Evolutionary conservation across 2,797 vertebrate genomes (phyloP), one percentile per base, ranked within the genome.

Genomic region (Caiman crocodilus): DNA sequence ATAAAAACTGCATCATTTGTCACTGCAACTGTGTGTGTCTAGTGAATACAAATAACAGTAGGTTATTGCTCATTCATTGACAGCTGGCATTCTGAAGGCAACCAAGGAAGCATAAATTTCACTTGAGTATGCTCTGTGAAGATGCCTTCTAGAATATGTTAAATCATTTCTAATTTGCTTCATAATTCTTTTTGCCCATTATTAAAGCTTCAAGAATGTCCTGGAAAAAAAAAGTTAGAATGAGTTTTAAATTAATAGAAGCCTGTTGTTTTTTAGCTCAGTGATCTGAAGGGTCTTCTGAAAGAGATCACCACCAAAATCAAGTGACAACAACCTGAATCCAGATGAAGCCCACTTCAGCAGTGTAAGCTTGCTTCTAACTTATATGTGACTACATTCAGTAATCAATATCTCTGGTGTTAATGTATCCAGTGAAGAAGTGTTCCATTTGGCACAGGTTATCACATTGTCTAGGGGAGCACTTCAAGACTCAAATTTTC

Each of bases 221-320:
- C 79, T 84, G 64, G 73, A 10, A 10, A 10, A 50, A 88, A 89
- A 64, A 42, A 79, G 20, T 73, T 74, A 85, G 21, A 32, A 2
- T 84, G 65, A 76, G 32, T 25, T 25, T 84, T 7, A 79, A 32
- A 7, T 67, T 85, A 82, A 96, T 84, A 92, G n/a, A 32, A 60
- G 16, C 61, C 16, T 69, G 2, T 60, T 4, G 81, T 59, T 57
- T 30, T 76, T 82, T 30, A 98, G 97, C 94, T 98, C 6, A 98
- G 97, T 50, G 98, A 98, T 87, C 96, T 98, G 94, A 98, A 98
- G 90, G 71, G 96, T 69, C 97, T 98, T 80, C 96, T 98, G 92
- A 98, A 98, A 93, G 98, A 98, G 93, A 97, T 98, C 80, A 95
- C 97, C 56, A 96, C 78, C 94, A 98, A 89, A 93, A 94, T 97